Percentiles rank a stretch among this genome's conserved stretches.
Conservation (phyloP, 2,113 vertebrate species). For the Monarcha castaneiventris region DNA sequence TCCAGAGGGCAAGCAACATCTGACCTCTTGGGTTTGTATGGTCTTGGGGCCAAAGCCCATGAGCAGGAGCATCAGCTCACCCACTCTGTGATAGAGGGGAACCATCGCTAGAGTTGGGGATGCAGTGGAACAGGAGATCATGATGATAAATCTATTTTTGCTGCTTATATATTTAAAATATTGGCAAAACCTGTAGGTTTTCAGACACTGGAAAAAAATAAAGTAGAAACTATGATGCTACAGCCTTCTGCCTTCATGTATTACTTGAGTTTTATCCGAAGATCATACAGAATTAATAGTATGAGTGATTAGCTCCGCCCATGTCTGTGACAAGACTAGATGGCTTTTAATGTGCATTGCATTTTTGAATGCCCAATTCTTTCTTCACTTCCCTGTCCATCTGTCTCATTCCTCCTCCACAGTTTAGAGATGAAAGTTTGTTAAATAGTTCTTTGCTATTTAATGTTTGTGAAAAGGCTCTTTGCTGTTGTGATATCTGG, state of each 20-base stretch:
- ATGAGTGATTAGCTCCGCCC: background rate
- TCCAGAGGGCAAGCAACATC: background rate
- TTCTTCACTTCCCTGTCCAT: background rate
- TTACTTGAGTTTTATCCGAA: background rate
- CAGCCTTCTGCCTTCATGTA: background rate
- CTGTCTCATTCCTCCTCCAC: background rate
- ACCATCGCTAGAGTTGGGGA: fast-evolving
- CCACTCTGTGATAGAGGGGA: background rate
- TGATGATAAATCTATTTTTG: background rate
- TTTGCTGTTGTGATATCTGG: background rate
- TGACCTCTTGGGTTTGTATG: background rate
- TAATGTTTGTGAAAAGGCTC: background rate
- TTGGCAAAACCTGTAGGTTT: background rate
- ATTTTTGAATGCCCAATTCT: background rate
- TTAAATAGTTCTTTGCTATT: background rate
- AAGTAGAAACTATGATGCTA: background rate
- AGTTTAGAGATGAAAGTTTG: background rate
- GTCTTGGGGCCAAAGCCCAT: background rate
- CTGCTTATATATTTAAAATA: background rate
- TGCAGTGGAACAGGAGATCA: background rate
- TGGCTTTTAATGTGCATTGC: background rate
- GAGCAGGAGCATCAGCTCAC: background rate
- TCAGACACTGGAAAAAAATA: background rate
- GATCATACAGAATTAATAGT: background rate
- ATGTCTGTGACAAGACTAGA: background rate